These are phyloP conservation scores for Cyprinodon brontotheroides DNA, from an alignment of 2,113 vertebrate genomes.

Conservation along the genomic window DNA sequence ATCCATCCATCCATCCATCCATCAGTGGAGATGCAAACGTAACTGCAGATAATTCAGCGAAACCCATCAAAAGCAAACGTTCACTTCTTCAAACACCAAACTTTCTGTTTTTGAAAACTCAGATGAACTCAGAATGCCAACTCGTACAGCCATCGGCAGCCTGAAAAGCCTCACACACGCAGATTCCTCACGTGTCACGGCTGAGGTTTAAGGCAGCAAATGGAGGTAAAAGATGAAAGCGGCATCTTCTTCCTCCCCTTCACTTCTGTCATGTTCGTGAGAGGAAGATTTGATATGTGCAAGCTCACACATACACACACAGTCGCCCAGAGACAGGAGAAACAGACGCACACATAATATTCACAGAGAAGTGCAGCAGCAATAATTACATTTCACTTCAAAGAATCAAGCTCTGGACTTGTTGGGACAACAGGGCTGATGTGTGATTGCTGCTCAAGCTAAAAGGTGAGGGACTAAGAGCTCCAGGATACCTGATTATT, in stretches of 20 bases:
- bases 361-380: constrained; percentile 12
- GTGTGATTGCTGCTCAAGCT: constrained; percentile 4
- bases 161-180: not conserved
- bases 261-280: constrained; percentile 48
- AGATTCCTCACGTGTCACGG: constrained; percentile 29
- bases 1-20: no score
- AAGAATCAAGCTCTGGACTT: constrained; percentile 43
- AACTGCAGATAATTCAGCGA: not conserved
- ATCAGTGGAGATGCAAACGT: not conserved
- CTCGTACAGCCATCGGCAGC: constrained; percentile 1
- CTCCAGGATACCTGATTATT: not conserved
- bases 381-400: constrained; percentile 67
- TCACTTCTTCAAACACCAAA: constrained; percentile 13
- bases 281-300: constrained; percentile 45
- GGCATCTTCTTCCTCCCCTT: constrained; percentile 41
- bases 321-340: constrained; percentile 5
- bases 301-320: constrained; percentile 12
- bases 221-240: constrained; percentile 52
- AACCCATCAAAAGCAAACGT: constrained; percentile 22
- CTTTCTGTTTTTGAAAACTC: constrained; percentile 17
- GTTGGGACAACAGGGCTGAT: constrained; percentile 27
- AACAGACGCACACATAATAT: not conserved
- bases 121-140: constrained; percentile 8
- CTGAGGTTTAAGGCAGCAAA: constrained; percentile 22
- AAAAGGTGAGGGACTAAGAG: constrained; percentile 11